phyloP scores from a whole-genome alignment of 2,113 vertebrate species.

The Ophiodon elongatus region DNA sequence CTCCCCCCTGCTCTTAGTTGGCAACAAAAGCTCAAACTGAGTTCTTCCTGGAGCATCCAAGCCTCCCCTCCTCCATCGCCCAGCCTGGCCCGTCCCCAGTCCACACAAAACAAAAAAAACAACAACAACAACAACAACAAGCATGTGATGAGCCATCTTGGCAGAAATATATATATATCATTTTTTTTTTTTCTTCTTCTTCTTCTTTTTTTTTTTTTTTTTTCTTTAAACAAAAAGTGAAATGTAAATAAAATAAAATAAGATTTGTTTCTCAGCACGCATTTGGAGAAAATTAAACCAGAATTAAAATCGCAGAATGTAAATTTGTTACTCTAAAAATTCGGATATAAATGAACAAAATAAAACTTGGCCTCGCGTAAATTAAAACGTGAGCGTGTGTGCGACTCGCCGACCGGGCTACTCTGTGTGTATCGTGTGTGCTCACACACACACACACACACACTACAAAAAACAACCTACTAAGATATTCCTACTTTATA shows the following conservation, averaged over 20 bases:
- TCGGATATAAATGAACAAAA: neutral
- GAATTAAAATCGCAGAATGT: neutral
- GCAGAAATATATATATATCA: neutral
- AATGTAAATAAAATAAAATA: neutral
- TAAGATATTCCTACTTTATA: constrained; percentile 49
- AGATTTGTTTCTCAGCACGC: constrained; percentile 11
- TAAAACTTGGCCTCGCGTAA: constrained; percentile 3
- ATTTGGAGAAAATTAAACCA: constrained; percentile 14
- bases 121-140: neutral
- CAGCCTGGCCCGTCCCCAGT: constrained; percentile 9
- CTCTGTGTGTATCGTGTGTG: too few species aligned
- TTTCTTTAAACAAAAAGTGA: neutral
- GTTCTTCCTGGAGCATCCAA: constrained; percentile 4
- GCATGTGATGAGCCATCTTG: neutral
- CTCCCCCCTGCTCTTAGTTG: constrained; percentile 12
- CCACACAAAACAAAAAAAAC: neutral
- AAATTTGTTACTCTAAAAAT: neutral
- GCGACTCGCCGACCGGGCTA: constrained; percentile 6
- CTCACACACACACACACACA: neutral
- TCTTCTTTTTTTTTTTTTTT: neutral
- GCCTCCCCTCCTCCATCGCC: neutral
- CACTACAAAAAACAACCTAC: constrained; percentile 32
- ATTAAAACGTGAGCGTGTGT: neutral
- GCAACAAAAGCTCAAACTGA: constrained; percentile 10
- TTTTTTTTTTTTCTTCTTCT: too few species aligned